Evolutionary conservation across 2,113 vertebrate species (phyloP).

Genomic region (Notechis scutatus): DNA sequence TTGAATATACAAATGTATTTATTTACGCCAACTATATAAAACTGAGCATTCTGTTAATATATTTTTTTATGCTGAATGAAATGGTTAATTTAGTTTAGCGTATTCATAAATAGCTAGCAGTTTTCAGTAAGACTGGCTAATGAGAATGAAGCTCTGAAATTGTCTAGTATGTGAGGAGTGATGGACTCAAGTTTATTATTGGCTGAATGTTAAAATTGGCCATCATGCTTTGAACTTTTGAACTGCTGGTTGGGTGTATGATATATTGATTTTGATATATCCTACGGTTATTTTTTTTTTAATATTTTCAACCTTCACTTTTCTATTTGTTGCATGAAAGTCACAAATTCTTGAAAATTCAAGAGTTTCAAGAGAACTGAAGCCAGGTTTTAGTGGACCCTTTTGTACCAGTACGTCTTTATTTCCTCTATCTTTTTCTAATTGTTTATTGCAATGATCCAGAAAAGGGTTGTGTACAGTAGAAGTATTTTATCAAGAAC

Average conservation of each 20-base stretch:
- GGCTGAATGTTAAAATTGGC: constrained; percentile 74
- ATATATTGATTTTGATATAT: constrained; percentile 79
- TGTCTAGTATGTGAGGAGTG: constrained; percentile 75
- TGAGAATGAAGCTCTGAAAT: constrained; percentile 81
- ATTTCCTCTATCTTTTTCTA: constrained; percentile 23
- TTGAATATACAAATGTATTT: constrained; percentile 80
- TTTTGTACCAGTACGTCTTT: constrained; percentile 17
- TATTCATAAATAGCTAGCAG: constrained; percentile 94
- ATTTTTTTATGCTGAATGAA: constrained; percentile 88
- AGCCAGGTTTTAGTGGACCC: constrained; percentile 53
- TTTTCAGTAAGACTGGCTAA: constrained; percentile 85
- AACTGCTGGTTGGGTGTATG: constrained; percentile 76
- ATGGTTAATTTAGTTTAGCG: constrained; percentile 86
- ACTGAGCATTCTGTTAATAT: constrained; percentile 80
- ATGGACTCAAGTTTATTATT: constrained; percentile 76
- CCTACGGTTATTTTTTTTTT: constrained; percentile 64
- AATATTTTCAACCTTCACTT: constrained; percentile 39
- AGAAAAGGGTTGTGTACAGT: not conserved
- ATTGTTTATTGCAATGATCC: not conserved
- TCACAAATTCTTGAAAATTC: constrained; percentile 56
- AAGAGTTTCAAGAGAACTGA: constrained; percentile 63
- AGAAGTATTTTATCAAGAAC: not conserved
- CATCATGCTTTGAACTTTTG: constrained; percentile 84
- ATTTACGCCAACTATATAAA: constrained; percentile 82
- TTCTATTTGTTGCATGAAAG: constrained; percentile 8